Evolutionary conservation across 1,140 invertebrate species (phyloP).

Genomic region (Brachionus rotundiformis): DNA sequence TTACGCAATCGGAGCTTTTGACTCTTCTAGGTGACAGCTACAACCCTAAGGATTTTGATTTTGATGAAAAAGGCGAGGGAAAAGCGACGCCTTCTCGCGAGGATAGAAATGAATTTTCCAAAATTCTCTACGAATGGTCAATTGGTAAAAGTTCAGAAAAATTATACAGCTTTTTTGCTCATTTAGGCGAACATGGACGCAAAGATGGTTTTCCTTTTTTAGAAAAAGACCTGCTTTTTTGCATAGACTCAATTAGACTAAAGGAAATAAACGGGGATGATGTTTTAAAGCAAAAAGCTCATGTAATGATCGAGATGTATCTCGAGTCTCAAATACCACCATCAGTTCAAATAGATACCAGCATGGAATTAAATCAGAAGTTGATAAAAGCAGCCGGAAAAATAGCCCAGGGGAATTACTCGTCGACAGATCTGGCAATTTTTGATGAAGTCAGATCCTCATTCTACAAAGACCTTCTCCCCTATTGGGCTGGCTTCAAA

Average conservation of each 20-base stretch:
- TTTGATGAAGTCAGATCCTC: constrained; percentile 62
- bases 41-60: constrained; percentile 40
- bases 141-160: constrained; percentile 57
- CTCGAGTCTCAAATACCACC: constrained; percentile 60
- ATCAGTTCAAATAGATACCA: constrained; percentile 60
- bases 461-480: constrained; percentile 63
- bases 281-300: constrained; percentile 60
- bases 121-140: constrained; percentile 37
- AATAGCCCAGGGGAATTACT: constrained; percentile 60
- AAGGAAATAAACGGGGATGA: constrained; percentile 62
- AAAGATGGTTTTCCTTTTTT: constrained; percentile 61
- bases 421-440: constrained; percentile 55
- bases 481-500: constrained; percentile 63
- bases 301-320: constrained; percentile 61
- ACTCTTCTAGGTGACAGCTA: background rate
- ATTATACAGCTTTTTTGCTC: constrained; percentile 62
- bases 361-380: constrained; percentile 58
- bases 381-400: constrained; percentile 57
- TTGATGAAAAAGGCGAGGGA: constrained; percentile 44
- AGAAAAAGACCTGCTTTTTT: constrained; percentile 64
- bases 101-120: constrained; percentile 28
- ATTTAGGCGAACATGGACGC: constrained; percentile 61
- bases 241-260: constrained; percentile 63
- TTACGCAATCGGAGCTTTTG: constrained; percentile 10
- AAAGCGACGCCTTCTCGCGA: background rate